These are phyloP conservation scores for Lacanobia oleracea DNA, from an alignment of 2,888 invertebrate genomes.

Conservation along the genomic window DNA sequence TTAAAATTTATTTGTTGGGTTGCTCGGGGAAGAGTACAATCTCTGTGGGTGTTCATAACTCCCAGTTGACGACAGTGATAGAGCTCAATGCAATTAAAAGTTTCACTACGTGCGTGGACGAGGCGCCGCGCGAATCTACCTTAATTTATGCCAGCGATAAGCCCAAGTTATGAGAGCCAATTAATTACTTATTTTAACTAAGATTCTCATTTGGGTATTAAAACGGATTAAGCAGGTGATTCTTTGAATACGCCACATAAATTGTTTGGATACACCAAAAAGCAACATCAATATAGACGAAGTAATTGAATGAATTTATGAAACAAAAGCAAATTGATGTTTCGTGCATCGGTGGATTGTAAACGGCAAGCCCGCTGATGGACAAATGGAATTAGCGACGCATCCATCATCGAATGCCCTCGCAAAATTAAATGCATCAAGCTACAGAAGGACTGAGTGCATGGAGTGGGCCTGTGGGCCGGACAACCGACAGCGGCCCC, in stretches of 20 bases:
- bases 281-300: conserved; percentile 14
- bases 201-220: conserved; percentile 77
- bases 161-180: conserved; percentile 87
- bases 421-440: conserved; percentile 84
- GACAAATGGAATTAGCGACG: conserved; percentile 76
- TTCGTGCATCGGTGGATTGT: conserved; percentile 54
- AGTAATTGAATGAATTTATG: conserved; percentile 41
- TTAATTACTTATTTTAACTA: conserved; percentile 88
- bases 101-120: conserved; percentile 90
- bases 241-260: conserved; percentile 19
- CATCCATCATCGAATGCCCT: conserved; percentile 81
- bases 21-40: conserved; percentile 71
- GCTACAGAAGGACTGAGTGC: conserved; percentile 78
- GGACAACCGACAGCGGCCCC: conserved; percentile 71
- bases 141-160: conserved; percentile 89
- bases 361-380: conserved; percentile 62
- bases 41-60: conserved; percentile 83
- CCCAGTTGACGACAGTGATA: conserved; percentile 88
- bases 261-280: conserved; percentile 17
- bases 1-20: conserved; percentile 55
- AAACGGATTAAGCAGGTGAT: conserved; percentile 36
- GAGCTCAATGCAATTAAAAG: conserved; percentile 90
- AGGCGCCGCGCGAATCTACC: conserved; percentile 83
- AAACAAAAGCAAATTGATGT: conserved; percentile 61
- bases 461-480: conserved; percentile 84